These are phyloP conservation scores for Nephila pilipes DNA, from an alignment of 1,140 invertebrate genomes.

Conservation along the genomic window DNA sequence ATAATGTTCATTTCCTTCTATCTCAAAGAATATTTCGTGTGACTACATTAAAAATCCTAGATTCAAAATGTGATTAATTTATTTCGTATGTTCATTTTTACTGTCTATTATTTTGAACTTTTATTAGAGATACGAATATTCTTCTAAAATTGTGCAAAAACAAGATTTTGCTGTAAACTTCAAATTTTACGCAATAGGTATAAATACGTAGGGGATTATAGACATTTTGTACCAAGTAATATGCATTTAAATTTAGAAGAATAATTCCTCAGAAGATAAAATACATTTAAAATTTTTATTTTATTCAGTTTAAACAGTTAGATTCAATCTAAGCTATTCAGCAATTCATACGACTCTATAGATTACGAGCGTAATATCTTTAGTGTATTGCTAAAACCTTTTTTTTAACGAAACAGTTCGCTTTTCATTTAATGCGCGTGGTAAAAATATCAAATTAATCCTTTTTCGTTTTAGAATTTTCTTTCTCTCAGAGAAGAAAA, in stretches of 20 bases:
- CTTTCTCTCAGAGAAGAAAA: not conserved
- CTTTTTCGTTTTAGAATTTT: not conserved
- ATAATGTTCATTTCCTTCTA: not conserved
- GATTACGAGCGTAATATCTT: too few relatives aligned
- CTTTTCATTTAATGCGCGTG: not conserved
- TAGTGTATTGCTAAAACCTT: too few relatives aligned
- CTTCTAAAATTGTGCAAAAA: too few relatives aligned
- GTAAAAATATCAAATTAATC: conserved; percentile 1
- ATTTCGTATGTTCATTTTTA: too few relatives aligned
- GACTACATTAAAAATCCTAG: not conserved
- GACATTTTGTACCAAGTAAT: not conserved
- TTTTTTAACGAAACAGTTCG: too few relatives aligned
- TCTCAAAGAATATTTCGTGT: not conserved
- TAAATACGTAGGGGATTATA: not conserved
- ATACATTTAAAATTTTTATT: not conserved
- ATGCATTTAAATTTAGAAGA: not conserved
- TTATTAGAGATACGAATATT: too few relatives aligned
- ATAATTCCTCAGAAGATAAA: not conserved
- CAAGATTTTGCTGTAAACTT: not conserved
- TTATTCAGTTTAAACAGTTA: too few relatives aligned
- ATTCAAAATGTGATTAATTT: too few relatives aligned
- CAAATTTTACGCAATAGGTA: not conserved
- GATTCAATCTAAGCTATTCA: too few relatives aligned
- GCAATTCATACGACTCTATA: too few relatives aligned
- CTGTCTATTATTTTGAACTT: too few relatives aligned